phyloP scores from a whole-genome alignment of 2,888 invertebrate species.

The Drosophila antonietae region DNA sequence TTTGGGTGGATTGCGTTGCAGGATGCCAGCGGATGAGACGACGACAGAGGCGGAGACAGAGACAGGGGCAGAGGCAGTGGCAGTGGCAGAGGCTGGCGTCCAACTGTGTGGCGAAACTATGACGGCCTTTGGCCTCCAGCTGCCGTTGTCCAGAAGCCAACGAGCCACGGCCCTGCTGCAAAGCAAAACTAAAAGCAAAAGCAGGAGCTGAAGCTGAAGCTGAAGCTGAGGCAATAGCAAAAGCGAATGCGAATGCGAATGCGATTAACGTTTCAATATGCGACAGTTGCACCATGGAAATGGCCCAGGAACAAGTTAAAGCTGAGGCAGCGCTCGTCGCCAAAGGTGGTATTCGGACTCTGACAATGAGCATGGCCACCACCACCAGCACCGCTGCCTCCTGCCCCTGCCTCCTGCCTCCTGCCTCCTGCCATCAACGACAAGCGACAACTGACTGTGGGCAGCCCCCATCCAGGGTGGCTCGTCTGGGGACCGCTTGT shows the following conservation, averaged over 20 bases:
- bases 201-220: neutral
- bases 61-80: neutral
- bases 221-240: slow-evolving; percentile 12
- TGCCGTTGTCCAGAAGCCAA: slow-evolving; percentile 34
- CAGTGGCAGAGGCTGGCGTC: slow-evolving; percentile 25
- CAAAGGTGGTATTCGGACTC: slow-evolving; percentile 8
- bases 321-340: neutral
- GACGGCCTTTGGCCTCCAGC: slow-evolving; percentile 54
- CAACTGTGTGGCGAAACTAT: slow-evolving; percentile 57
- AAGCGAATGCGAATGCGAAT: slow-evolving; percentile 43
- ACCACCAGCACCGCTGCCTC: neutral
- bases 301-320: slow-evolving; percentile 20
- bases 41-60: neutral
- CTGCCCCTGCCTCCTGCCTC: neutral
- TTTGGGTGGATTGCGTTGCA: slow-evolving; percentile 12
- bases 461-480: neutral
- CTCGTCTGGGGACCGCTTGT: slow-evolving; percentile 55
- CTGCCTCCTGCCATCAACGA: neutral
- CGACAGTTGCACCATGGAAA: slow-evolving; percentile 73
- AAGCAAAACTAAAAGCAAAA: slow-evolving; percentile 19
- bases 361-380: slow-evolving; percentile 7
- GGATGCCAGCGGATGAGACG: neutral
- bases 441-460: neutral
- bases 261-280: slow-evolving; percentile 78
- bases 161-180: slow-evolving; percentile 19